Evolutionary conservation across 1,140 invertebrate genomes (phyloP), one percentile per base, ranked within the genome.

Genomic region (Microplitis mediator): DNA sequence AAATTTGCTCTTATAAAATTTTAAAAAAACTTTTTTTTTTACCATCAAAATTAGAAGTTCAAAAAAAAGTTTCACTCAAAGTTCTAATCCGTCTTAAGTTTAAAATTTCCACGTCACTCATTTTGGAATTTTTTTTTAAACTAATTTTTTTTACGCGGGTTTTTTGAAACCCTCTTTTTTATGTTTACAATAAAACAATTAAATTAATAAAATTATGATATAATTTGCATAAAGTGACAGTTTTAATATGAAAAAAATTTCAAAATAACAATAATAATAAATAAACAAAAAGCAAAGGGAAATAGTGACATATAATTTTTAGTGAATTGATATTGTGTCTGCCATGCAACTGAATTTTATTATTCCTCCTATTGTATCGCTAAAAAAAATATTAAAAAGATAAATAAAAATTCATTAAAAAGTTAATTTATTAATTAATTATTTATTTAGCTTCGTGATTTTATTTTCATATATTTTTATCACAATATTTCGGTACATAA

Each of bases 401-500:
- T 9, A 66, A 66, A 66, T 66, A 51, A 51, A 45, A 66, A n/a
- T 45, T 9, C 39, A 45, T 45, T 45, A 9, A 45, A 45, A 45
- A 9, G 39, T 45, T 45, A 5, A 45, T 45, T 45, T 45, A 45
- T 45, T 2, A 45, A 9, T 45, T 45, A 45, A 45, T 45, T 45
- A 45, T 45, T 45, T 45, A 45, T 45, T 45, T 11, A 45, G 39
- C 39, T 45, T 23, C 39, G 39, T 45, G 39, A 45, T 45, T 2
- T 8, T 9, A 45, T 45, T 9, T 60, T 34, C 23, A 23, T 32
- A 32, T 63, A 85, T 81, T 74, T 85, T 85, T 85, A 84, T 85
- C 83, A 83, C 79, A 85, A 85, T 76, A 78, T 77, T 85, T 82
- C 83, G 78, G 82, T 85, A 85, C 82, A 85, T 85, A 85, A 85